Evolutionary conservation across 2,797 vertebrate genomes (phyloP).

Genomic region (Spinibarbus caldwelli): DNA sequence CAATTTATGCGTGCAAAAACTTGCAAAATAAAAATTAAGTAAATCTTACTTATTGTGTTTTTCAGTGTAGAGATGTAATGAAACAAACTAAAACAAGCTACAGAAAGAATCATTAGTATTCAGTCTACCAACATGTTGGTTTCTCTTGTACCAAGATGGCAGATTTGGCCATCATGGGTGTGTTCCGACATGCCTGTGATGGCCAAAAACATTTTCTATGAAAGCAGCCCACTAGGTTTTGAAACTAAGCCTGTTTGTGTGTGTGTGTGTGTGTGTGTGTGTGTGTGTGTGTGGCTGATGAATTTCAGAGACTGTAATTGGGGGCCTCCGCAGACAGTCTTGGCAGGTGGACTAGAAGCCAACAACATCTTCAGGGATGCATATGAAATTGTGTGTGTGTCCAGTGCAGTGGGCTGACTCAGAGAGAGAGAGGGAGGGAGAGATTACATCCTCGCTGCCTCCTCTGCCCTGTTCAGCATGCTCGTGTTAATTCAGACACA

Average conservation of each 20-base stretch:
- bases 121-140: not conserved
- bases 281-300: conserved; percentile 6
- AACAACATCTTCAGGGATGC: conserved; percentile 42
- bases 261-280: not conserved
- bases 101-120: not conserved
- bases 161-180: not conserved
- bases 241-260: not conserved
- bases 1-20: too few relatives aligned
- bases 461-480: conserved; percentile 43
- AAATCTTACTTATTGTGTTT: too few relatives aligned
- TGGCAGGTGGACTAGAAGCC: conserved; percentile 40
- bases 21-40: too few relatives aligned
- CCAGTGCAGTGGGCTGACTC: conserved; percentile 26
- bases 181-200: not conserved
- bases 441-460: conserved; percentile 11
- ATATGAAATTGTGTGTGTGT: conserved; percentile 29
- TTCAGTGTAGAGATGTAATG: not conserved
- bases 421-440: not conserved
- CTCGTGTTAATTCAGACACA: conserved; percentile 45
- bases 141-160: not conserved
- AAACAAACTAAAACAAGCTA: not conserved
- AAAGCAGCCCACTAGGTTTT: not conserved
- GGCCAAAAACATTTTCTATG: not conserved
- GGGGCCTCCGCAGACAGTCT: conserved; percentile 26
- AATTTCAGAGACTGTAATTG: conserved; percentile 38